Conservation (phyloP, 2,888 invertebrate species). For the Ptychoptera albimana region DNA sequence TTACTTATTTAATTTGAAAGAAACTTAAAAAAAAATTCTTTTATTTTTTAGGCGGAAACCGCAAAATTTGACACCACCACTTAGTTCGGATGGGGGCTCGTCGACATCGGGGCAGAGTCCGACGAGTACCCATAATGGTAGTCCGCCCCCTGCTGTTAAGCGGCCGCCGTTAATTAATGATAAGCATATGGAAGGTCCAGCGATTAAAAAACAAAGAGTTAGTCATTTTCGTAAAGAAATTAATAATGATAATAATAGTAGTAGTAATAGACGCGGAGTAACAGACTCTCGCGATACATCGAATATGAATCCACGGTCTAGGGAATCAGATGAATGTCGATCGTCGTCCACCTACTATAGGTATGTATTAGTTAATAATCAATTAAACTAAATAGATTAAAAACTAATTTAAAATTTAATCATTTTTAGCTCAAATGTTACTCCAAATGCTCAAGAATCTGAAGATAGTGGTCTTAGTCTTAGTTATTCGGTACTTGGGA, state of each 20-base stretch:
- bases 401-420: too few species aligned
- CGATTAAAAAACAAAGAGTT: constrained; percentile 68
- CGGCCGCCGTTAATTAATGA: constrained; percentile 36
- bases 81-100: constrained; percentile 65
- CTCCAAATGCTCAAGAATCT: constrained; percentile 14
- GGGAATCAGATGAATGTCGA: constrained; percentile 16
- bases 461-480: constrained; percentile 23
- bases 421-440: constrained; percentile 10
- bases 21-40: constrained; percentile 4
- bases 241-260: constrained; percentile 13
- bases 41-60: constrained; percentile 56
- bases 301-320: constrained; percentile 33
- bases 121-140: constrained; percentile 53
- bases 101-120: constrained; percentile 69
- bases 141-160: constrained; percentile 48
- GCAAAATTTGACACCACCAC: constrained; percentile 78
- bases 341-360: constrained; percentile 9
- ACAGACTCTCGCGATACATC: constrained; percentile 31
- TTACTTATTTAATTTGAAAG: too few species aligned
- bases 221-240: constrained; percentile 60
- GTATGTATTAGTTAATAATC: constrained; percentile 5
- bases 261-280: constrained; percentile 16
- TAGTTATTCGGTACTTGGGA: constrained; percentile 25
- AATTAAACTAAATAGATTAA: too few species aligned
- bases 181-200: constrained; percentile 37